Conservation (phyloP, 2,888 invertebrate genomes). For the Acleris holmiana region DNA sequence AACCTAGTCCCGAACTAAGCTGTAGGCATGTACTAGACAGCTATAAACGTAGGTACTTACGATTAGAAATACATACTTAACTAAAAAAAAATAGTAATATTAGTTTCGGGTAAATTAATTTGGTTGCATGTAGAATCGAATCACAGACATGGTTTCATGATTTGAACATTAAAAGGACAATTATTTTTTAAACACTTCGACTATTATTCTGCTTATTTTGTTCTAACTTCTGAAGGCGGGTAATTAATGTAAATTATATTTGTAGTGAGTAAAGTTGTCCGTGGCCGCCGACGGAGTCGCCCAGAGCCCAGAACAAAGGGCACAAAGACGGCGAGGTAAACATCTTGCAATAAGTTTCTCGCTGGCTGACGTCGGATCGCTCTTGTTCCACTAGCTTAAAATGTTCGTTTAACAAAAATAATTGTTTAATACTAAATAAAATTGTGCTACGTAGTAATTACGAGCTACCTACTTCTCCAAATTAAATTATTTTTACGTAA, state of each 20-base stretch:
- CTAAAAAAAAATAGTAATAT: no score
- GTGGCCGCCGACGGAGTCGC: slow-evolving; percentile 70
- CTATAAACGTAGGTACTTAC: no score
- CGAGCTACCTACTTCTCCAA: neutral
- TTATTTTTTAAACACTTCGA: slow-evolving; percentile 29
- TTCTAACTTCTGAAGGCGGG: slow-evolving; percentile 43
- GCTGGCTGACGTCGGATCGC: slow-evolving; percentile 56
- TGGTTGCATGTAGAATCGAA: no score
- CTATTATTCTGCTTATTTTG: slow-evolving; percentile 52
- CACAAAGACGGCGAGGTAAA: slow-evolving; percentile 72
- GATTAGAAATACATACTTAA: no score
- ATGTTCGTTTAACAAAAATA: slow-evolving; percentile 47
- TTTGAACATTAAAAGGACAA: neutral
- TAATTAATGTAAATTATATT: slow-evolving; percentile 77
- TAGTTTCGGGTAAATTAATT: no score
- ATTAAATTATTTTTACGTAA: slow-evolving; percentile 6
- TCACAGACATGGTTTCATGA: no score
- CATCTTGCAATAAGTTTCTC: slow-evolving; percentile 78
- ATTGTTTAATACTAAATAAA: neutral
- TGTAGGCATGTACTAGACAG: no score
- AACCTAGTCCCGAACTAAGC: no score
- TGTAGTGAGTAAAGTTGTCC: slow-evolving; percentile 62
- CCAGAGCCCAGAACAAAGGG: slow-evolving; percentile 64
- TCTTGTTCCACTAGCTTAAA: slow-evolving; percentile 60
- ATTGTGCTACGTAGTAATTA: neutral